These are phyloP conservation scores for Crotalus helleri DNA, from an alignment of 2,113 vertebrate species.

Conservation along the genomic window DNA sequence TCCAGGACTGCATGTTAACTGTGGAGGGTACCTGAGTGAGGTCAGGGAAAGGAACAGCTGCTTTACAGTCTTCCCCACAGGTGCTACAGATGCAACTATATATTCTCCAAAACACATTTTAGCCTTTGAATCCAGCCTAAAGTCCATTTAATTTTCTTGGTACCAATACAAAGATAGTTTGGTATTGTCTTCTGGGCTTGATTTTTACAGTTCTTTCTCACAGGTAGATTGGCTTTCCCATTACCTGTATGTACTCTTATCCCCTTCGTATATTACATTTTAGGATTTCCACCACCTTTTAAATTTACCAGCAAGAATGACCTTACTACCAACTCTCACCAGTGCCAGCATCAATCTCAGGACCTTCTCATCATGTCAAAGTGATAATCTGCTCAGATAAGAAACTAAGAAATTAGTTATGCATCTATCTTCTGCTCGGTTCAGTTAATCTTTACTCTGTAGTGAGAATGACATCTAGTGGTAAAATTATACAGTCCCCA, in stretches of 20 bases:
- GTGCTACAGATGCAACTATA: not conserved
- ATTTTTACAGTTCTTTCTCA: not conserved
- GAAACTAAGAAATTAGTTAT: not conserved
- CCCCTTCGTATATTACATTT: not conserved
- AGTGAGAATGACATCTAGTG: constrained; percentile 21
- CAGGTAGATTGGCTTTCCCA: not conserved
- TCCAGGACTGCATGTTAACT: not conserved
- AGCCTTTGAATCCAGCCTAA: not conserved
- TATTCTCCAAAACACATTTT: not conserved
- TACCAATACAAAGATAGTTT: not conserved
- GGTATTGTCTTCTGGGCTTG: not conserved
- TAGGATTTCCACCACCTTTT: not conserved
- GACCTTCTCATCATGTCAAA: not conserved
- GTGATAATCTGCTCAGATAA: not conserved
- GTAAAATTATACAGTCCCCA: not conserved
- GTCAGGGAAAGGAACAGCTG: not conserved
- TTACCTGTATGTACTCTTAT: not conserved
- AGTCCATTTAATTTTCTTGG: not conserved
- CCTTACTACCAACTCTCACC: not conserved
- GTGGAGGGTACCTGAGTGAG: not conserved
- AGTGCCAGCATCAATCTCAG: not conserved
- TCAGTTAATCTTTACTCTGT: not conserved
- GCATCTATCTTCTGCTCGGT: not conserved
- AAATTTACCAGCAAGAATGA: not conserved
- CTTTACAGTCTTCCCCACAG: not conserved